These are phyloP conservation scores for Apodemia mormo DNA, from an alignment of 2,888 invertebrate species.

Conservation along the genomic window DNA sequence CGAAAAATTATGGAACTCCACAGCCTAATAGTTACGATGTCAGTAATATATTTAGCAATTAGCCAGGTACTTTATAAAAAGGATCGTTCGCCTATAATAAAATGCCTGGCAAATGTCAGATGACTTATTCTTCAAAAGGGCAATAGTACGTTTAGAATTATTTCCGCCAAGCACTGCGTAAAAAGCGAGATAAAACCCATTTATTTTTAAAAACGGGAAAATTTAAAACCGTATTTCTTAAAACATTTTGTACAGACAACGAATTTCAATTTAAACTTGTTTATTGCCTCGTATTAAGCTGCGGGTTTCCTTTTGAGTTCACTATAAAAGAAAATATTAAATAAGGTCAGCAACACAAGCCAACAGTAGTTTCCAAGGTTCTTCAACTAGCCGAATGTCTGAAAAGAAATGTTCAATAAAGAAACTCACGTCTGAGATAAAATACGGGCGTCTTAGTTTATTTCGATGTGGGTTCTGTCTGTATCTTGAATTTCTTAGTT, in stretches of 20 bases:
- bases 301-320: slow-evolving; percentile 1
- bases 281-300: neutral
- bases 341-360: neutral
- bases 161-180: no score
- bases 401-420: neutral
- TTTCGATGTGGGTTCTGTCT: neutral
- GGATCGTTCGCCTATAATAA: no score
- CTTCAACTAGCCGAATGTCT: neutral
- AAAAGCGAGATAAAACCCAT: no score
- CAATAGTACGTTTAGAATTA: no score
- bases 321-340: neutral
- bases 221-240: neutral
- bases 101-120: no score
- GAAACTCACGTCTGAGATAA: neutral
- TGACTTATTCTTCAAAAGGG: no score
- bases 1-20: no score
- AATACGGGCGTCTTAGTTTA: neutral
- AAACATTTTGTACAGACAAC: neutral
- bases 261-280: slow-evolving; percentile 5
- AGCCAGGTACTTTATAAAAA: no score
- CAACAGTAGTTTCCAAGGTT: neutral
- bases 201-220: neutral
- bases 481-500: no score
- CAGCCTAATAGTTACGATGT: no score
- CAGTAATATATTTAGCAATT: no score